phyloP scores from a whole-genome alignment of 2,113 vertebrate species.

The Pleuronectes platessa region DNA sequence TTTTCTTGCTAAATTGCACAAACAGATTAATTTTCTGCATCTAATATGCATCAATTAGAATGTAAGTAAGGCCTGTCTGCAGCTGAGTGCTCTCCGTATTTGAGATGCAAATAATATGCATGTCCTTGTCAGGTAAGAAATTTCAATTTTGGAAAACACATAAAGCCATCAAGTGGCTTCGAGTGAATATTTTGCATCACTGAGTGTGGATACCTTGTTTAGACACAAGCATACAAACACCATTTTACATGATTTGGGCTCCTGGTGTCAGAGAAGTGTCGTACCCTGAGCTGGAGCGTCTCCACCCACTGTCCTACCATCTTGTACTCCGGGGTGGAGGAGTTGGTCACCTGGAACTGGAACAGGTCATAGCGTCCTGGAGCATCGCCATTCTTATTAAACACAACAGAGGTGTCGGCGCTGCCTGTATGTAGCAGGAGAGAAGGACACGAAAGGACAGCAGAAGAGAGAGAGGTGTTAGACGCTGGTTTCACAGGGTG shows the following conservation, averaged over 20 bases:
- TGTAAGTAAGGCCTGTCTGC: constrained; percentile 32
- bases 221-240: constrained; percentile 5
- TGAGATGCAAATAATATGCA: constrained; percentile 46
- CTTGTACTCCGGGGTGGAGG: constrained; percentile 74
- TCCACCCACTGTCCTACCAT: constrained; percentile 81
- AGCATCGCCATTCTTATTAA: constrained; percentile 81
- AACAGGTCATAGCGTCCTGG: constrained; percentile 83
- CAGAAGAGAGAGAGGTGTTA: constrained; percentile 21
- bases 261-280: background rate
- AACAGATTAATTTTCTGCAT: constrained; percentile 15
- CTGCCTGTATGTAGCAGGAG: constrained; percentile 68
- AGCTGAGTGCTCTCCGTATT: constrained; percentile 31
- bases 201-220: constrained; percentile 7
- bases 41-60: constrained; percentile 37
- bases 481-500: background rate
- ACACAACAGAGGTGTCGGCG: constrained; percentile 78
- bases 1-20: constrained; percentile 38
- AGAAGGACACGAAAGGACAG: constrained; percentile 18
- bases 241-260: background rate
- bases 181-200: background rate
- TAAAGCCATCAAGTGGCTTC: background rate
- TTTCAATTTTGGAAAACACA: constrained; percentile 36
- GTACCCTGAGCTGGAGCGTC: constrained; percentile 78
- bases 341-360: constrained; percentile 81
- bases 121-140: constrained; percentile 10